Evolutionary conservation across 1,140 invertebrate species (phyloP).

Genomic region (Drosophila asahinai): DNA sequence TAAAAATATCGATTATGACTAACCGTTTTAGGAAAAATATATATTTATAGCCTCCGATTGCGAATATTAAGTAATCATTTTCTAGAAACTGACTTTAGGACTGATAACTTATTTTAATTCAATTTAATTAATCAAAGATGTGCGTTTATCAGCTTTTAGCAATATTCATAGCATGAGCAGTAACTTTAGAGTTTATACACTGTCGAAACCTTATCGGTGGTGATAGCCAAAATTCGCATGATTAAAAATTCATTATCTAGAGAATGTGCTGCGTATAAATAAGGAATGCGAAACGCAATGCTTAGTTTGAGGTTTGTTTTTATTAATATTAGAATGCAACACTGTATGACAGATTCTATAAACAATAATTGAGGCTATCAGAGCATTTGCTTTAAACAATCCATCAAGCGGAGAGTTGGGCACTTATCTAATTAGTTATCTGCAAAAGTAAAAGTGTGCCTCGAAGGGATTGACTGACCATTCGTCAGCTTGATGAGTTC

Average conservation of each 20-base stretch:
- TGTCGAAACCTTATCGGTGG: conserved; percentile 3
- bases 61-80: conserved; percentile 2
- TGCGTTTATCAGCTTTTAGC: conserved; percentile 11
- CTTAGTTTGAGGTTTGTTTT: conserved; percentile 4
- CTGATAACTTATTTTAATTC: conserved; percentile 18
- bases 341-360: background rate
- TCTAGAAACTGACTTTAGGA: background rate
- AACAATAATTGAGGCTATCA: conserved; percentile 28
- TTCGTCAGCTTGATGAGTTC: conserved; percentile 44
- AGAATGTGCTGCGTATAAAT: conserved; percentile 12
- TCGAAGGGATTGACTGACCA: conserved; percentile 18
- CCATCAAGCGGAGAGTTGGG: conserved; percentile 4
- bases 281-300: conserved; percentile 24
- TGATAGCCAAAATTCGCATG: conserved; percentile 2
- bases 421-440: conserved; percentile 42
- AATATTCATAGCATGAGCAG: conserved; percentile 14
- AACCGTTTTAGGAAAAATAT: background rate
- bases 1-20: conserved; percentile 5
- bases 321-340: background rate
- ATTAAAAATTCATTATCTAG: conserved; percentile 19
- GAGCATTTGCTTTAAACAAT: conserved; percentile 14
- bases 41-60: background rate
- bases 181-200: background rate
- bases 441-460: conserved; percentile 32
- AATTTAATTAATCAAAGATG: conserved; percentile 18